phyloP scores from a whole-genome alignment of 2,888 invertebrate genomes.

The Andrena marginata region DNA sequence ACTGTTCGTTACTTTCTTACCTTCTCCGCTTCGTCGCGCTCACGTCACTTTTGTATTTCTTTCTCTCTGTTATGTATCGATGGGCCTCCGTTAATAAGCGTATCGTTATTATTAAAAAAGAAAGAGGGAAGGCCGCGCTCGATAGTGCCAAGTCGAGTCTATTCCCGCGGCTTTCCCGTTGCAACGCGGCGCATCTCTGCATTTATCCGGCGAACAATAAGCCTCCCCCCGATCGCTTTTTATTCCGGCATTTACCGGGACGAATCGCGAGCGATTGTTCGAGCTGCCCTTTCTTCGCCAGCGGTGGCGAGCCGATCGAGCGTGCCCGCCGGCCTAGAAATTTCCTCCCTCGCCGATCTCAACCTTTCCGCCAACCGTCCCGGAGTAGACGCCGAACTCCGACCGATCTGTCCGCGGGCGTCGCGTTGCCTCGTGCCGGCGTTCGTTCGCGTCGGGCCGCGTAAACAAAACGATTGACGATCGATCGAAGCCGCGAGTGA shows the following conservation, averaged over 20 bases:
- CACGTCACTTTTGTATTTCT: too few relatives aligned
- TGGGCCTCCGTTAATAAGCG: too few relatives aligned
- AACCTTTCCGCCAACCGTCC: too few relatives aligned
- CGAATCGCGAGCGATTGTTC: slow-evolving; percentile 36
- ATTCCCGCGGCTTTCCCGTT: not conserved
- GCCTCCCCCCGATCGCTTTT: slow-evolving; percentile 13
- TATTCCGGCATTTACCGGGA: slow-evolving; percentile 7
- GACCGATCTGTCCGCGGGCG: not conserved
- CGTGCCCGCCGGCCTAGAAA: not conserved
- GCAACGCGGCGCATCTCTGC: not conserved
- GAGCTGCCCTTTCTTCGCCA: not conserved
- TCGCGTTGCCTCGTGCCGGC: not conserved
- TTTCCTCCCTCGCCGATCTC: not conserved
- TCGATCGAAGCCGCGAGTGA: slow-evolving; percentile 17
- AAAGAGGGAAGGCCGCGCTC: not conserved
- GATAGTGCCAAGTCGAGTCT: not conserved
- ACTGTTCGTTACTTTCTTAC: too few relatives aligned
- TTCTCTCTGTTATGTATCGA: too few relatives aligned
- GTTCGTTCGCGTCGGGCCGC: not conserved
- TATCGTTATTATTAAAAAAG: too few relatives aligned
- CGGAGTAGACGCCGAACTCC: not conserved
- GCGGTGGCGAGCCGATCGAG: slow-evolving; percentile 11
- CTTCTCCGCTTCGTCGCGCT: too few relatives aligned
- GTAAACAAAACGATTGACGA: slow-evolving; percentile 60
- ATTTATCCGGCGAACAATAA: slow-evolving; percentile 32